phyloP scores from a whole-genome alignment of 53 echinoderm and acorn worm genomes.

The Paracentrotus lividus region DNA sequence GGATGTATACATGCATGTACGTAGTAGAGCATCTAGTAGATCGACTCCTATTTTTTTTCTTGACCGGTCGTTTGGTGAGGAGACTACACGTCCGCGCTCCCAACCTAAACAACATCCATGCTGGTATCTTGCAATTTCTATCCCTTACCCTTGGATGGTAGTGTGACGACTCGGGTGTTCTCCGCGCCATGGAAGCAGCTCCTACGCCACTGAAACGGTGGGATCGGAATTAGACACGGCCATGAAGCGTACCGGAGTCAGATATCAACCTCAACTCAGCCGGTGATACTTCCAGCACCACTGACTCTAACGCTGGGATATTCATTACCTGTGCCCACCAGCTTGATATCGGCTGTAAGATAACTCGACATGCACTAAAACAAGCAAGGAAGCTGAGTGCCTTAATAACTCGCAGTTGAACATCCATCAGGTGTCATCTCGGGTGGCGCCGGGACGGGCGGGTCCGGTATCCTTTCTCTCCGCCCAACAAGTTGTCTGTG shows the following conservation, averaged over 20 bases:
- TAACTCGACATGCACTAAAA: conserved; percentile 48
- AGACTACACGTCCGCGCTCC: conserved; percentile 57
- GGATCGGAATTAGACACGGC: conserved; percentile 73
- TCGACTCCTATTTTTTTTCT: conserved; percentile 8
- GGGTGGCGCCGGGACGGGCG: conserved; percentile 43
- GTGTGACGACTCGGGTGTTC: conserved; percentile 54
- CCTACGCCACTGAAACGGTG: conserved; percentile 69
- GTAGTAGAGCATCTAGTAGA: conserved; percentile 17
- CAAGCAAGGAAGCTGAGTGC: conserved; percentile 39
- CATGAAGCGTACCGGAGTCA: conserved; percentile 71
- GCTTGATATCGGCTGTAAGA: conserved; percentile 47
- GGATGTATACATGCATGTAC: conserved; percentile 1
- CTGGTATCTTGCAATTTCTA: conserved; percentile 59
- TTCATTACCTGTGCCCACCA: conserved; percentile 70
- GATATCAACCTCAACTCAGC: conserved; percentile 67
- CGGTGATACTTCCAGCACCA: conserved; percentile 65
- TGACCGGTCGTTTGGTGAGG: conserved; percentile 43
- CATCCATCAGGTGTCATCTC: conserved; percentile 63
- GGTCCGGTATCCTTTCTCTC: conserved; percentile 84
- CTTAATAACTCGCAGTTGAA: neutral
- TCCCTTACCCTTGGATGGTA: conserved; percentile 54
- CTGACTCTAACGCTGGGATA: conserved; percentile 62
- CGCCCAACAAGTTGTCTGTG: conserved; percentile 95
- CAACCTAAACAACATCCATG: conserved; percentile 54
- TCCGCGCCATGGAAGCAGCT: conserved; percentile 51